Evolutionary conservation across 2,797 vertebrate species (phyloP).

Genomic region (Phoxinus dragarum): DNA sequence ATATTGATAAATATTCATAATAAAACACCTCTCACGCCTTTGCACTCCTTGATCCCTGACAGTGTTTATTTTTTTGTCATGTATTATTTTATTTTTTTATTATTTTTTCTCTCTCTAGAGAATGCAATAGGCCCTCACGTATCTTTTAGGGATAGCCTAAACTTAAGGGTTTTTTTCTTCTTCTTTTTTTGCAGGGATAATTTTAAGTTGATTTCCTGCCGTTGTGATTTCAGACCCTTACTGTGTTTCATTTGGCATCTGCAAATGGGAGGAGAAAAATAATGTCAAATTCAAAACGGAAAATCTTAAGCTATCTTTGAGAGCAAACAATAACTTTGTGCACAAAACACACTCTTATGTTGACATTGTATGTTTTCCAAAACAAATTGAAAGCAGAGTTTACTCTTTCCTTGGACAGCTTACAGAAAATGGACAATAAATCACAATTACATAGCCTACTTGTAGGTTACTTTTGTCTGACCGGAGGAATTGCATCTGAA

Average conservation of each 20-base stretch:
- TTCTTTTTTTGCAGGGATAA: too few species aligned
- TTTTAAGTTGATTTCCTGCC: not conserved
- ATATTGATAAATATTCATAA: not conserved
- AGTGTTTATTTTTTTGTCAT: not conserved
- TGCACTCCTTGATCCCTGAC: not conserved
- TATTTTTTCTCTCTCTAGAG: not conserved
- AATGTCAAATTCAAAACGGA: not conserved
- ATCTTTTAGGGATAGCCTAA: too few species aligned
- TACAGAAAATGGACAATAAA: not conserved
- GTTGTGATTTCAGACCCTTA: not conserved
- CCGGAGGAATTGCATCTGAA: too few species aligned
- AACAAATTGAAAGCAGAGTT: not conserved
- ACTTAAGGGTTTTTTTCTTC: too few species aligned
- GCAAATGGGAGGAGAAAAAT: not conserved
- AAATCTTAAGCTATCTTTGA: not conserved
- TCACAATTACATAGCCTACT: not conserved
- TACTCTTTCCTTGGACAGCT: not conserved
- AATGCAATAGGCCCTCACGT: not conserved
- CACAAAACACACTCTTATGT: constrained; percentile 15
- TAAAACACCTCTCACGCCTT: not conserved
- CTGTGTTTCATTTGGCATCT: constrained; percentile 7
- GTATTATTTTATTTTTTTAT: not conserved
- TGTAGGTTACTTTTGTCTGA: not conserved
- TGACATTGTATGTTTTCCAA: not conserved
- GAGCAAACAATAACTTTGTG: constrained; percentile 18